These are phyloP conservation scores for Nothobranchius furzeri DNA, from an alignment of 2,113 vertebrate species.

Conservation along the genomic window DNA sequence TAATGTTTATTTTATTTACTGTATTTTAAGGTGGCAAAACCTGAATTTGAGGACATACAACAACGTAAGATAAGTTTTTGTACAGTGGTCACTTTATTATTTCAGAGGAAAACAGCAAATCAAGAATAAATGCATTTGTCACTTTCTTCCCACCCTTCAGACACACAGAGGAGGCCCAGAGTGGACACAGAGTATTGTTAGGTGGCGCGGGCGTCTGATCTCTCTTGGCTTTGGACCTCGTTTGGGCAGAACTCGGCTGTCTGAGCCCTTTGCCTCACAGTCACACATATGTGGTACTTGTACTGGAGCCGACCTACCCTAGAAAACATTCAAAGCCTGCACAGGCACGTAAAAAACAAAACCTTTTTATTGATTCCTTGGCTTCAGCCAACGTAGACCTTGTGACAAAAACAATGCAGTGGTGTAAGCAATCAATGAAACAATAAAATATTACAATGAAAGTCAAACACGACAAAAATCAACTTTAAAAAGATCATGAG, in stretches of 20 bases:
- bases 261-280: constrained; percentile 50
- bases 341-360: constrained; percentile 46
- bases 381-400: constrained; percentile 21
- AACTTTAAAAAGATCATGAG: constrained; percentile 49
- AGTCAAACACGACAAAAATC: constrained; percentile 53
- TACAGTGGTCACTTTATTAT: constrained; percentile 67
- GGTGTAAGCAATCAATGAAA: constrained; percentile 31
- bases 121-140: constrained; percentile 79
- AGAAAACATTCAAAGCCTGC: constrained; percentile 48
- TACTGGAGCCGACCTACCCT: constrained; percentile 35
- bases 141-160: constrained; percentile 81
- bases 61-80: constrained; percentile 9
- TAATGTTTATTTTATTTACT: no score
- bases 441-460: constrained; percentile 58
- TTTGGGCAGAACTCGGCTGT: constrained; percentile 32
- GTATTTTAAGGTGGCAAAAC: not conserved
- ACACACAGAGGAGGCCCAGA: constrained; percentile 67
- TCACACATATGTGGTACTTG: constrained; percentile 38
- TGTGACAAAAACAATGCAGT: constrained; percentile 4
- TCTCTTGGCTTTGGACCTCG: constrained; percentile 46
- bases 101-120: constrained; percentile 65
- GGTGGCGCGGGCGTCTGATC: constrained; percentile 17
- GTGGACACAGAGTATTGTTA: constrained; percentile 42
- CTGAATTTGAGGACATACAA: constrained; percentile 1
- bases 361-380: constrained; percentile 30